Conservation (phyloP, 2,797 vertebrate species). For the Xyrichtys novacula region DNA sequence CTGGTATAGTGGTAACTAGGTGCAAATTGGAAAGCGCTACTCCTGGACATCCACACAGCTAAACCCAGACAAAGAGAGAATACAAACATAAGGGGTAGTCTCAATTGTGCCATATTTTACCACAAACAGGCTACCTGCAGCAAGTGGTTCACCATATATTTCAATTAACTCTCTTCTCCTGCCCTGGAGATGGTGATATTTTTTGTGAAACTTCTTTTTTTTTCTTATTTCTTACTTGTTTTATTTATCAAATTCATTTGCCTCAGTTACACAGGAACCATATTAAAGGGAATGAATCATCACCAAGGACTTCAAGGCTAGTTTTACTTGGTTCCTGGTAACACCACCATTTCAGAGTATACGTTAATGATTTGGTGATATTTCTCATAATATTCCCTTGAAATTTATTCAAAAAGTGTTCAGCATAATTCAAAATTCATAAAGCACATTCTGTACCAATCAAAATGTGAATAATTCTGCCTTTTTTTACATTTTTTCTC, state of each 20-base stretch:
- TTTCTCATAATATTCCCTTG: too few species aligned
- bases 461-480: too few species aligned
- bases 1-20: conserved; percentile 69
- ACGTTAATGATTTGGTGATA: conserved; percentile 17
- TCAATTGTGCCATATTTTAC: background rate
- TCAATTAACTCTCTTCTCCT: background rate
- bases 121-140: background rate
- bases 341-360: background rate
- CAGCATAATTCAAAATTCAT: too few species aligned
- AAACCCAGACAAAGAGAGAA: conserved; percentile 15
- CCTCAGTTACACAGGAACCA: too few species aligned
- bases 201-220: background rate
- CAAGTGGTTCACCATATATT: background rate
- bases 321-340: background rate
- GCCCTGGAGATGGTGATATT: background rate
- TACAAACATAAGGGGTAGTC: conserved; percentile 1
- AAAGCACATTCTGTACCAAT: too few species aligned
- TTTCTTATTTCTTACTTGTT: too few species aligned
- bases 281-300: too few species aligned
- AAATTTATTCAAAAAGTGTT: too few species aligned
- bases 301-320: background rate
- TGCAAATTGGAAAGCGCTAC: conserved; percentile 74
- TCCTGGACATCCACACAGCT: conserved; percentile 37
- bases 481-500: conserved; percentile 2
- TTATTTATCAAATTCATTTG: too few species aligned